Base-by-base conservation (phyloP, 2,113 vertebrate species). In the Anthoscopus minutus region DNA sequence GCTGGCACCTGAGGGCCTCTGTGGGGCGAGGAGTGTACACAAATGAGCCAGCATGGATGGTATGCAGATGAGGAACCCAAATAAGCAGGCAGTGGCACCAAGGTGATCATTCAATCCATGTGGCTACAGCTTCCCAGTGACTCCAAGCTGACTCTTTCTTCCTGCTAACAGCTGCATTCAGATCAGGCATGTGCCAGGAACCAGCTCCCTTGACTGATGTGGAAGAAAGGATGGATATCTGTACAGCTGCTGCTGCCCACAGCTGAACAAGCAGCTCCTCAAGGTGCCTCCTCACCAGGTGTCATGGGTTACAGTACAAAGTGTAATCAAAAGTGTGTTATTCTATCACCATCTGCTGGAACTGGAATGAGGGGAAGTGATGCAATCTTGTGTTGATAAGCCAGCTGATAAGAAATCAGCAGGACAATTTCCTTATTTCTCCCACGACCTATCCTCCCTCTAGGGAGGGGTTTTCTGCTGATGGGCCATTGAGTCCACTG, bases 201-300 rank as follows among this genome's bases (percentile, higher is more conserved):
- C 15, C 53, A 64, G 13, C 9, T 82, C 7, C 23, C 11, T 86
- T 15, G 25, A 24, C 13, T 0, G 1, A 85, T 15, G 58, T 8
- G 3, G 38, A 15, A 73, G 47, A 79, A 81, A 27, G 7, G 71
- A n/a, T n/a, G 15, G 50, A 42, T 10, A 19, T 10, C 17, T 69
- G 47, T 48, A 20, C 24, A 76, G 30, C 21, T 79, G 53, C 38
- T 10, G 9, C 24, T 84, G 25, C n/a, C 50, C 2, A 1, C 0
- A 4, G 31, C 45, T 65, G 37, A 65, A 44, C 31, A 31, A 47
- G n/a, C 51, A 71, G 23, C n/a, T 45, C 27, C 73, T 51, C 2
- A 0, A 20, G 10, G 20, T 42, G 25, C 18, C 30, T 67, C 38
- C 16, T 40, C 38, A 28, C 21, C 9, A 0, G 21, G 0, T n/a